Conservation (phyloP, 2,888 invertebrate species). For the Busseola fusca region DNA sequence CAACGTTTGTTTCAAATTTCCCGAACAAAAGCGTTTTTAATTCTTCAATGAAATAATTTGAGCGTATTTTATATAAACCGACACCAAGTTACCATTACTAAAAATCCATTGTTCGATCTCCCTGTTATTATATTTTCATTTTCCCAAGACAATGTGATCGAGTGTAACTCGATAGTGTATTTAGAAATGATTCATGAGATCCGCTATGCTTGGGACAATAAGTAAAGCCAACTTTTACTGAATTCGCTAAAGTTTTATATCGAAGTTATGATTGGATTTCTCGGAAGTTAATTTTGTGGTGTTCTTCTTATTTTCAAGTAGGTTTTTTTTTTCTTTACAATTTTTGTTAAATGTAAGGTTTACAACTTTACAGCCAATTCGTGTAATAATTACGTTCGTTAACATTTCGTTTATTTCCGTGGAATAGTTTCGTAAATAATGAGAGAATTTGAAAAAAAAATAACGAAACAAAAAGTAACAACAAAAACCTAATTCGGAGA, state of each 20-base stretch:
- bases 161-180: conserved; percentile 84
- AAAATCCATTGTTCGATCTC: conserved; percentile 86
- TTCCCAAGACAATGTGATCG: conserved; percentile 86
- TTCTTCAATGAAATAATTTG: conserved; percentile 84
- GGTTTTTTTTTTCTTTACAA: conserved; percentile 35
- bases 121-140: conserved; percentile 76
- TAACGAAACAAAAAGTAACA: conserved; percentile 66
- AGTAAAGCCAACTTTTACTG: conserved; percentile 65
- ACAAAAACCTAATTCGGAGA: conserved; percentile 78
- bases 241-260: conserved; percentile 66
- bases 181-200: conserved; percentile 87
- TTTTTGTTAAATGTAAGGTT: conserved; percentile 56
- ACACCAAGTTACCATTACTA: conserved; percentile 84
- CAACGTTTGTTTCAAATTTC: conserved; percentile 77
- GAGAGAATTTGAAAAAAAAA: conserved; percentile 68
- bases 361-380: conserved; percentile 80
- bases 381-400: conserved; percentile 60
- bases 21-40: conserved; percentile 81
- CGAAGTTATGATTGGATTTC: conserved; percentile 67
- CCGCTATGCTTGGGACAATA: conserved; percentile 73
- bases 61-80: conserved; percentile 80
- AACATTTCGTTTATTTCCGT: conserved; percentile 55
- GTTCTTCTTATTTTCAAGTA: conserved; percentile 60
- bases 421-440: conserved; percentile 64
- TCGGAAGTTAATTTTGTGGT: conserved; percentile 68